A percentile compares a stretch with the other conserved stretches of the same genome.
Conservation (phyloP, 1,140 invertebrate species). For the Bombus superbus region DNA sequence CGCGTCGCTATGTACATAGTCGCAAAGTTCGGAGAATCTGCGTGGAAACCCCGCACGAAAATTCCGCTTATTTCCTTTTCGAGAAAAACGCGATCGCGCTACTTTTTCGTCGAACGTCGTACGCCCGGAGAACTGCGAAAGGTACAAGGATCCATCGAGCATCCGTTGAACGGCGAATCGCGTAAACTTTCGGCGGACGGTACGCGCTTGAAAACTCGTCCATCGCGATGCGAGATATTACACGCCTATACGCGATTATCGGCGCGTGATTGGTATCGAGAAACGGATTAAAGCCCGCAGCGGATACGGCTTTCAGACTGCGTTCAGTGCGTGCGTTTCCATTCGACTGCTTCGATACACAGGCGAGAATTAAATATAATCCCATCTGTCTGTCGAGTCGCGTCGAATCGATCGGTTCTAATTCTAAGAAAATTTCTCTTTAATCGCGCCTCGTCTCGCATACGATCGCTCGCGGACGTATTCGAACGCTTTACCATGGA, state of each 20-base stretch:
- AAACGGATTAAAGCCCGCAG: slow-evolving; percentile 21
- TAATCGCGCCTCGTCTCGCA: neutral
- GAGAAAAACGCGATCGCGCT: too few species aligned
- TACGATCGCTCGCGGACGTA: too few species aligned
- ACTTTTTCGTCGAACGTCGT: neutral
- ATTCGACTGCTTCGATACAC: neutral
- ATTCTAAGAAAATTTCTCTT: slow-evolving; percentile 21
- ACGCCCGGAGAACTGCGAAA: too few species aligned
- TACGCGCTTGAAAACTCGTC: neutral
- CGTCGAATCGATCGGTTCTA: slow-evolving; percentile 8
- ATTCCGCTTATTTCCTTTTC: too few species aligned
- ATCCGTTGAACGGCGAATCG: too few species aligned
- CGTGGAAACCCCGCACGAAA: too few species aligned
- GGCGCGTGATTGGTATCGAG: slow-evolving; percentile 17
- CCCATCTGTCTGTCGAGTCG: neutral
- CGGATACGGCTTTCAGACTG: slow-evolving; percentile 9
- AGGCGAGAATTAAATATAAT: slow-evolving; percentile 35
- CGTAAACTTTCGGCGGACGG: too few species aligned
- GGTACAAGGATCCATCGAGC: too few species aligned
- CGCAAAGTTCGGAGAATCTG: too few species aligned
- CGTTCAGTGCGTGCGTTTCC: neutral
- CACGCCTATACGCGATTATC: neutral
- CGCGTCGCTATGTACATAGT: too few species aligned
- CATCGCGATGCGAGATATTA: neutral
- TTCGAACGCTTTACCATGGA: too few species aligned